Evolutionary conservation across 2,888 invertebrate genomes (phyloP).

Genomic region (Physocephala rufipes): DNA sequence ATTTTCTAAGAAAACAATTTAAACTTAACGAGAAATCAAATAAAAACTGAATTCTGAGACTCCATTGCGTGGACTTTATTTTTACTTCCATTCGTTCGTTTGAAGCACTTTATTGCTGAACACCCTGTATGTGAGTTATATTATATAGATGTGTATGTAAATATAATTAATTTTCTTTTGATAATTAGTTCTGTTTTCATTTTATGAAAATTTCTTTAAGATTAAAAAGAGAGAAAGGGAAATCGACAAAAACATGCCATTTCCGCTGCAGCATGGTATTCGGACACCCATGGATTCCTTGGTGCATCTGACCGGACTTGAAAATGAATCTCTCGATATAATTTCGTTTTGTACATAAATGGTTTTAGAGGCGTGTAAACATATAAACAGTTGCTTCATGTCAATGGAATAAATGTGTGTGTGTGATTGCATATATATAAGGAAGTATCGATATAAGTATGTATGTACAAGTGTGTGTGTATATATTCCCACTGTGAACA

Average conservation of each 20-base stretch:
- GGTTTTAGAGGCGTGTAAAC: too few relatives aligned
- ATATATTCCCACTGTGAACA: neutral
- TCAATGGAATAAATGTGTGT: too few relatives aligned
- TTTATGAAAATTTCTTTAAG: neutral
- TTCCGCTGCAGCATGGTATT: neutral
- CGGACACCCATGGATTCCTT: neutral
- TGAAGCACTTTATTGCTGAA: too few relatives aligned
- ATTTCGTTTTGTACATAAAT: neutral
- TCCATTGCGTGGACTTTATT: neutral
- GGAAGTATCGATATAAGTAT: neutral
- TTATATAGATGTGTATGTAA: too few relatives aligned
- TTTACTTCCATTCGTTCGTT: too few relatives aligned
- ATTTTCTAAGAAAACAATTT: neutral
- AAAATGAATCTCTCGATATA: neutral
- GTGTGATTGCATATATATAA: too few relatives aligned
- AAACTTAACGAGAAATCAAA: neutral
- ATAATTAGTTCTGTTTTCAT: too few relatives aligned
- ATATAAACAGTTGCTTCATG: too few relatives aligned
- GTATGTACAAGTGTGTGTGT: constrained; percentile 3
- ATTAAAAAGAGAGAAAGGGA: constrained; percentile 8
- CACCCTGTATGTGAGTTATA: too few relatives aligned
- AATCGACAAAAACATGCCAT: neutral
- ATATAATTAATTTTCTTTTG: too few relatives aligned
- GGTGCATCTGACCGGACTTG: neutral
- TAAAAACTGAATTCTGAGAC: neutral